Conservation (phyloP, 2,797 vertebrate genomes). For the Helostoma temminkii region DNA sequence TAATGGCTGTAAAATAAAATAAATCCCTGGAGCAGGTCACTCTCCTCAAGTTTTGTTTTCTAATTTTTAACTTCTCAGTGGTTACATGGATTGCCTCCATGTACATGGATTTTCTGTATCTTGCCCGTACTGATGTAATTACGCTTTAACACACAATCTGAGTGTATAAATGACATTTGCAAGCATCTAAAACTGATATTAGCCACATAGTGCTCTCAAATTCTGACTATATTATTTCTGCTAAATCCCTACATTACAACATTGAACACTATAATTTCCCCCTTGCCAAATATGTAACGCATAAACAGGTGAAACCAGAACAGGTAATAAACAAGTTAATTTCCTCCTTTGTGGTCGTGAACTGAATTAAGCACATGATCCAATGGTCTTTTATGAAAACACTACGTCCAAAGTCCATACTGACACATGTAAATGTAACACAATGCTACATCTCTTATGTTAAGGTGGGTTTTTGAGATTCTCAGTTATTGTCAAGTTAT, state of each 20-base stretch:
- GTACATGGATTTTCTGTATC: too few relatives aligned
- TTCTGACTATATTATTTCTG: background rate
- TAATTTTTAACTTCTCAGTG: too few relatives aligned
- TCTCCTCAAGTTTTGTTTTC: too few relatives aligned
- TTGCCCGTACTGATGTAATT: background rate
- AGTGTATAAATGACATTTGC: background rate
- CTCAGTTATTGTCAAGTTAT: background rate
- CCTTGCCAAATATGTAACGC: background rate
- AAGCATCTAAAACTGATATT: background rate
- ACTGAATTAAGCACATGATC: conserved; percentile 4
- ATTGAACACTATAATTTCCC: background rate
- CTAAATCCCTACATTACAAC: background rate
- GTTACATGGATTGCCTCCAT: too few relatives aligned
- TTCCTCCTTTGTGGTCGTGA: background rate
- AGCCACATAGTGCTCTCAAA: background rate
- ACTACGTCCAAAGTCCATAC: conserved; percentile 59
- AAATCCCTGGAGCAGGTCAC: background rate
- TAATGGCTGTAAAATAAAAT: background rate
- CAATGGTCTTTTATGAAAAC: conserved; percentile 40
- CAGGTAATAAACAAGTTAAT: background rate
- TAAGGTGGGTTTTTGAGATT: background rate
- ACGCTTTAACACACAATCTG: background rate
- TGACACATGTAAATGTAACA: conserved; percentile 19
- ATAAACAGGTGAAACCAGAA: background rate
- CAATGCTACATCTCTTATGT: background rate